Conservation (phyloP, 1,140 invertebrate genomes). For the Meloidogyne chitwoodi region DNA sequence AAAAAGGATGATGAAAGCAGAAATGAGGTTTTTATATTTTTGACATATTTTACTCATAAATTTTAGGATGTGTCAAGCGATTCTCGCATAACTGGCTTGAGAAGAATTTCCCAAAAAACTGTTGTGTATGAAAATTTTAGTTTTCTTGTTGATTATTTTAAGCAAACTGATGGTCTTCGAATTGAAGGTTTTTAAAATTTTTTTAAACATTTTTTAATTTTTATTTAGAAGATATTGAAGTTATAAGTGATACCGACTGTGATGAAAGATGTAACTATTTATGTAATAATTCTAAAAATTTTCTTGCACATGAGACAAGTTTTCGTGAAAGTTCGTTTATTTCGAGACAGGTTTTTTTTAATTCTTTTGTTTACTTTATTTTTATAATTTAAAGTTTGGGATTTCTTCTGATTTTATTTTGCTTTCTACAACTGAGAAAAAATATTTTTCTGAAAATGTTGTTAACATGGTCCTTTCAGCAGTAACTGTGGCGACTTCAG, state of each 20-base stretch:
- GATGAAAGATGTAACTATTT: background rate
- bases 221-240: background rate
- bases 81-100: too few relatives aligned
- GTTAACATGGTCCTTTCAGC: slow-evolving; percentile 34
- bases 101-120: background rate
- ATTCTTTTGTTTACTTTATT: background rate
- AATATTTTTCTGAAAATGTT: slow-evolving; percentile 10
- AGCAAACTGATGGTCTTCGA: background rate
- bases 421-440: slow-evolving; percentile 22
- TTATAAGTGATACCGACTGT: background rate
- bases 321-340: slow-evolving; percentile 1
- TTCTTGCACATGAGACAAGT: background rate
- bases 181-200: background rate
- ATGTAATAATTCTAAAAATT: background rate
- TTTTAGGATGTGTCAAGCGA: background rate
- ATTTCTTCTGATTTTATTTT: slow-evolving; percentile 32
- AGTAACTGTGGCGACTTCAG: slow-evolving; percentile 26
- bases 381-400: slow-evolving; percentile 36
- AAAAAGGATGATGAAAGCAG: background rate
- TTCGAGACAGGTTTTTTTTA: slow-evolving; percentile 11
- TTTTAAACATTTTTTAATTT: background rate
- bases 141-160: slow-evolving; percentile 1
- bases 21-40: background rate
- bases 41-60: too few relatives aligned
- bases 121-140: background rate